Evolutionary conservation across 2,888 invertebrate genomes (phyloP).

Genomic region (Epiblema foenella): DNA sequence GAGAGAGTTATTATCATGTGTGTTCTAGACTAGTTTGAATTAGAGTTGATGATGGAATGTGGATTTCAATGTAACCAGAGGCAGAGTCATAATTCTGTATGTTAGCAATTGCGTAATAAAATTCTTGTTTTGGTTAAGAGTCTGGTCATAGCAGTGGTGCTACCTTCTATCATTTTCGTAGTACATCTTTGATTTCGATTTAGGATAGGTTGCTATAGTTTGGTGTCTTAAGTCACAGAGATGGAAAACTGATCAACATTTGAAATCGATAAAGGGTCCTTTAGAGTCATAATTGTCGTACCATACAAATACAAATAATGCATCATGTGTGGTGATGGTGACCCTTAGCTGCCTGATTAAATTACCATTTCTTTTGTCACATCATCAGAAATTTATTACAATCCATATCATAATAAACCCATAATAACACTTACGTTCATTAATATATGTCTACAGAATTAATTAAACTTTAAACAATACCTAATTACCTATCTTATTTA

Average conservation of each 20-base stretch:
- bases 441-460: neutral
- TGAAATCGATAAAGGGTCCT: too few relatives aligned
- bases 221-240: too few relatives aligned
- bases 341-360: neutral
- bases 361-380: neutral
- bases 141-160: too few relatives aligned
- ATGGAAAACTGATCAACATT: too few relatives aligned
- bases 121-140: too few relatives aligned
- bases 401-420: neutral
- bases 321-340: too few relatives aligned
- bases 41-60: slow-evolving; percentile 1
- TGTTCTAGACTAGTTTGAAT: neutral
- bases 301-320: too few relatives aligned
- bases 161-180: too few relatives aligned
- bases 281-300: too few relatives aligned
- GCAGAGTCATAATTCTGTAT: neutral
- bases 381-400: neutral
- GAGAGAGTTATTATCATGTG: neutral
- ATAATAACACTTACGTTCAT: neutral
- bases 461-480: slow-evolving; percentile 1
- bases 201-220: too few relatives aligned
- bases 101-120: too few relatives aligned
- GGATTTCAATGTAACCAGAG: neutral
- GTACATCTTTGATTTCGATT: too few relatives aligned
- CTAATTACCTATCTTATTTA: neutral